These are phyloP conservation scores for Drosophila trapezifrons DNA, from an alignment of 1,140 invertebrate genomes.

Conservation along the genomic window DNA sequence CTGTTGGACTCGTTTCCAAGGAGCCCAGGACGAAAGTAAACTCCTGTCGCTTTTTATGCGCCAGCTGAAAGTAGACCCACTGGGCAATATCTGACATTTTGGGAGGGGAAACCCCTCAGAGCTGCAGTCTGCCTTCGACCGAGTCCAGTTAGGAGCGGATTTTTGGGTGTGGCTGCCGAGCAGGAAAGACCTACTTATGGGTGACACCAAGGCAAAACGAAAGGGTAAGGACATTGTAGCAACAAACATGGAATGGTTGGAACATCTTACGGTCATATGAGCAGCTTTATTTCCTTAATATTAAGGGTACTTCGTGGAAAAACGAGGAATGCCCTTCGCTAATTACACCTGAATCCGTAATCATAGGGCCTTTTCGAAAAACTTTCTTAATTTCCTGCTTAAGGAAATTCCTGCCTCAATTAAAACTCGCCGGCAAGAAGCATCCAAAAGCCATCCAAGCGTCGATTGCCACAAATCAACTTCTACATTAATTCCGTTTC, in stretches of 20 bases:
- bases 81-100: conserved; percentile 11
- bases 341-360: conserved; percentile 23
- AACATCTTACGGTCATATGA: neutral
- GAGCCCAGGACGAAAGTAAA: conserved; percentile 20
- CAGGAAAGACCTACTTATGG: conserved; percentile 8
- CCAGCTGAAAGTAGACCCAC: conserved; percentile 1
- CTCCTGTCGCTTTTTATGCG: conserved; percentile 28
- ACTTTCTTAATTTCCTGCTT: conserved; percentile 78
- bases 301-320: neutral
- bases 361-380: conserved; percentile 30
- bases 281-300: neutral
- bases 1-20: conserved; percentile 38
- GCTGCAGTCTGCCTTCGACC: conserved; percentile 10
- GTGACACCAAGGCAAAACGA: neutral
- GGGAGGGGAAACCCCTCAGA: conserved; percentile 1
- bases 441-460: conserved; percentile 57
- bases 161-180: conserved; percentile 2
- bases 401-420: too few relatives aligned
- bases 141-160: neutral
- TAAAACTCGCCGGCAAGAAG: conserved; percentile 68
- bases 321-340: conserved; percentile 6
- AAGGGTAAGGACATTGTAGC: neutral
- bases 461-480: conserved; percentile 80
- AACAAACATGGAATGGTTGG: neutral
- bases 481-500: conserved; percentile 76